Conservation (phyloP, 1,140 invertebrate species). For the Pseudomyrmex gracilis region DNA sequence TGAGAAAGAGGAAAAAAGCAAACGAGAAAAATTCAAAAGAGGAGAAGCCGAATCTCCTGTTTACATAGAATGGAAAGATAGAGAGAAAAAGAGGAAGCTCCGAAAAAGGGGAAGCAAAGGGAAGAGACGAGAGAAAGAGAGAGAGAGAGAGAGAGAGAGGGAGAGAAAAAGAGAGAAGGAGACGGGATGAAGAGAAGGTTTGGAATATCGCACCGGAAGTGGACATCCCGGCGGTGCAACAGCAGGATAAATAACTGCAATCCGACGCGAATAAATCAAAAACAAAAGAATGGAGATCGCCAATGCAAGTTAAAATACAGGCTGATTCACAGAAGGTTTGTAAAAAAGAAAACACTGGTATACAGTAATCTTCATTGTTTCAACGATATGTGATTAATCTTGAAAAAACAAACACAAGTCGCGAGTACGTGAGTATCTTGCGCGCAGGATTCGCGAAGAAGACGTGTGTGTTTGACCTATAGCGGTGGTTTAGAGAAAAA, state of each 20-base stretch:
- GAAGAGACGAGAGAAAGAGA: background rate
- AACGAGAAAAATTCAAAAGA: slow-evolving; percentile 4
- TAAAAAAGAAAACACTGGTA: slow-evolving; percentile 8
- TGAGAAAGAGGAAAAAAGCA: background rate
- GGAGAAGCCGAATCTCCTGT: slow-evolving; percentile 37
- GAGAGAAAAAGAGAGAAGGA: background rate
- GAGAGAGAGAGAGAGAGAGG: background rate
- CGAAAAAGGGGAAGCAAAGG: background rate
- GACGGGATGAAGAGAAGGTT: background rate
- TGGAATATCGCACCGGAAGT: slow-evolving; percentile 9
- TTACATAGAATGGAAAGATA: slow-evolving; percentile 19
- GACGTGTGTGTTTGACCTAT: background rate
- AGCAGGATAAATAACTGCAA: slow-evolving; percentile 30
- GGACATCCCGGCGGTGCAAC: background rate
- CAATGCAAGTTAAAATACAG: slow-evolving; percentile 24
- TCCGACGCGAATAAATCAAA: slow-evolving; percentile 8
- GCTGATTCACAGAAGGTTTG: background rate
- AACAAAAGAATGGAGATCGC: slow-evolving; percentile 6
- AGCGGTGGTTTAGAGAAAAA: background rate
- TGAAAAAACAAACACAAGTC: background rate
- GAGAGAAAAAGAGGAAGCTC: background rate
- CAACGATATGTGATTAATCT: background rate
- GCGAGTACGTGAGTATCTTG: background rate
- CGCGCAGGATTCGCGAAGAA: background rate
- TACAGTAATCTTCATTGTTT: background rate